Evolutionary conservation across 2,888 invertebrate genomes (phyloP), one percentile per base, ranked within the genome.

Genomic region (Drosophila trichaetosa): DNA sequence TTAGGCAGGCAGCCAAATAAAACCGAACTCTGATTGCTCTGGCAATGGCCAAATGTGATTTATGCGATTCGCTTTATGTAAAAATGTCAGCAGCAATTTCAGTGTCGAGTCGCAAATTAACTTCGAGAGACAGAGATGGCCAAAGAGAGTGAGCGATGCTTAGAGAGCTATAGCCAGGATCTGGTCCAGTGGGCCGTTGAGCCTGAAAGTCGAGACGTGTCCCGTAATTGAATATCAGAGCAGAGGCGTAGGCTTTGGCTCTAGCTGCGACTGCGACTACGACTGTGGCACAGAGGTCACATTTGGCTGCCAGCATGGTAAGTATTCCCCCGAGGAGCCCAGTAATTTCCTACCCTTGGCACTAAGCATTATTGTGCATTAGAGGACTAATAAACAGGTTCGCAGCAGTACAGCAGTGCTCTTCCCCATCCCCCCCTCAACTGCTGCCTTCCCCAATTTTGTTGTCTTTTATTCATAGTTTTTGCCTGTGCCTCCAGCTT

Each of bases 381-480:
- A 92, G 91, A 83, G 87, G 87, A 86, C 91, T 91, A 91, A 91
- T 91, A 91, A 91, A 91, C 91, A 92, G 92, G 91, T 91, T 92
- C 91, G 83, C 91, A 91, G 76, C 61, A 64, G 34, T 57, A 16
- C 59, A 62, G 49, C 75, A 33, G 48, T 40, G 29, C 54, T 42
- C 53, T 10, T 48, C 57, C 49, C 31, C 42, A 42, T 36, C 46
- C 62, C 5, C 52, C n/a, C 52, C 67, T 36, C 24, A 67, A 46
- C 59, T 49, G 48, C 61, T 59, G 27, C 54, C 57, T 49, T 42
- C 61, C 34, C 29, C 24, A 54, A 11, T 34, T 5, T 33, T 67
- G 48, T 69, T 40, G 53, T 72, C 61, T 62, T 73, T 72, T 80
- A 77, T 79, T 78, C 82, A 75, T 77, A 82, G 85, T 90, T 80